phyloP scores from a whole-genome alignment of 2,797 vertebrate species.

The Protonibea diacanthus region DNA sequence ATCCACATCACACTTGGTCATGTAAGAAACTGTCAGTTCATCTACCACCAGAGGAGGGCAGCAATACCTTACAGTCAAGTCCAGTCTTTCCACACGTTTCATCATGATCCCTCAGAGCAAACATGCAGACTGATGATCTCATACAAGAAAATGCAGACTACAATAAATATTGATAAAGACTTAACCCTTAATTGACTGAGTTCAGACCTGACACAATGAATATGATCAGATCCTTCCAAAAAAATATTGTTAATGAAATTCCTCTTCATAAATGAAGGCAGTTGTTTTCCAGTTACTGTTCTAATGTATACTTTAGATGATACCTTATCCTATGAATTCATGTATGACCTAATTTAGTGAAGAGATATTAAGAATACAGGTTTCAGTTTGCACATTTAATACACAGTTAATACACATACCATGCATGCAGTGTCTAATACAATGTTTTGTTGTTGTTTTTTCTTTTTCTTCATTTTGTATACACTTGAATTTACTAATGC shows the following conservation, averaged over 20 bases:
- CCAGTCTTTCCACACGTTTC: background rate
- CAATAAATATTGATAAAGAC: constrained; percentile 26
- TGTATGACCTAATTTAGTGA: background rate
- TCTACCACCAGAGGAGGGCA: constrained; percentile 75
- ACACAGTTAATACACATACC: background rate
- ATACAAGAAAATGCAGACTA: background rate
- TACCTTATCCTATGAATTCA: background rate
- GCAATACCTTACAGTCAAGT: constrained; percentile 60
- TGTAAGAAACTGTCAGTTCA: constrained; percentile 27
- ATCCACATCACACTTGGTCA: background rate
- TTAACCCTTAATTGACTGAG: constrained; percentile 3
- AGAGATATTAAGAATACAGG: no score
- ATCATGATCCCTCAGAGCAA: constrained; percentile 6
- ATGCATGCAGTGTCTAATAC: background rate
- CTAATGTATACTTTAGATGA: background rate
- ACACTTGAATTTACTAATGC: background rate
- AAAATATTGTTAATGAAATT: background rate
- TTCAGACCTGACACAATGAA: background rate
- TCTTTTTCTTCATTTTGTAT: background rate
- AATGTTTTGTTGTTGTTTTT: background rate
- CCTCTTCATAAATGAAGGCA: background rate
- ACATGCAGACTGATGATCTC: background rate
- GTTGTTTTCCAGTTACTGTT: background rate
- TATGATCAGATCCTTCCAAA: background rate
- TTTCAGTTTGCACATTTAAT: background rate